Evolutionary conservation across 2,113 vertebrate genomes (phyloP), one percentile per base, ranked within the genome.

Genomic region (Laterallus jamaicensis): DNA sequence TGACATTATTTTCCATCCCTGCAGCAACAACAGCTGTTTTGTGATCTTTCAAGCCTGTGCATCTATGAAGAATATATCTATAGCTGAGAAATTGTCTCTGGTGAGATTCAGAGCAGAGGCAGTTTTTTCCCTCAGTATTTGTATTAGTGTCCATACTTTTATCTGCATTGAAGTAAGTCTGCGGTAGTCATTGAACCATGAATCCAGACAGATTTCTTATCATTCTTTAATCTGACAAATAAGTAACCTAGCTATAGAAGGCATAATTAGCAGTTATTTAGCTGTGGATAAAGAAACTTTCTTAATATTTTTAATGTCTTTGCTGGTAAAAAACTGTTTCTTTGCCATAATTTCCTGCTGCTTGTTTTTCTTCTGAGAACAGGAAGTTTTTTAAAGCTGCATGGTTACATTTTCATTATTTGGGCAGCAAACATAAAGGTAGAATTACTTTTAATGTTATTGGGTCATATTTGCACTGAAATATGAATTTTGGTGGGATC

Each of bases 1-100:
- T 81, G 60, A 92, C 88, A 88, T 91, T 94, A 70, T 52, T 89
- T 91, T 89, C 86, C 25, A 67, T 26, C 52, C 81, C 74, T 88
- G 77, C 10, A 78, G 81, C 69, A 91, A 82, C 28, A 91, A 42
- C 22, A 37, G 17, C 68, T 92, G 56, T 67, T 92, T 78, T 81
- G 50, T 82, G 52, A 71, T 91, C 8, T 1, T 74, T 86, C 56
- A 74, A 80, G 40, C 64, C 56, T 42, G 17, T 11, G 6, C 12
- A 12, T 85, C 60, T 93, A 89, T 82, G 84, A 94, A 68, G 52
- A 82, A n/a, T 42, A 59, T 42, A 87, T 42, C 19, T 62, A 52
- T 32, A 64, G 62, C 28, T 87, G 32, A 85, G 62, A 82, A 89
- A 79, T 64, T 75, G 39, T 75, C 52, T 87, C 73, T 68, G 15